These are phyloP conservation scores for Passerculus sandwichensis DNA, from an alignment of 2,797 vertebrate genomes.

Conservation along the genomic window DNA sequence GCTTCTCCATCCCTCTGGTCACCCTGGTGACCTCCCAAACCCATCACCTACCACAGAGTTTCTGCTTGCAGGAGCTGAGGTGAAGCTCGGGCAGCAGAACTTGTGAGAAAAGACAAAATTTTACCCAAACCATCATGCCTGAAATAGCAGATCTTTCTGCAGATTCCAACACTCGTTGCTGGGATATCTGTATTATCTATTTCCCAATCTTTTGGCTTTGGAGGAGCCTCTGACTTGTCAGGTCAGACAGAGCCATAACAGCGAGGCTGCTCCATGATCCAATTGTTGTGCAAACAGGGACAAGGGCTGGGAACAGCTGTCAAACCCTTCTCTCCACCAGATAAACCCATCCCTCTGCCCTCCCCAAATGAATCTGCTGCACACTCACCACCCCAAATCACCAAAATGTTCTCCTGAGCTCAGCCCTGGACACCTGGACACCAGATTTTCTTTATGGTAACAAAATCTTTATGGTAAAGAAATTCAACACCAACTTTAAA, in stretches of 20 bases:
- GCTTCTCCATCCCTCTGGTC: not conserved
- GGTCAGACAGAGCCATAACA: accelerated
- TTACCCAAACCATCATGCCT: accelerated
- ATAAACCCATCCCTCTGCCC: not conserved
- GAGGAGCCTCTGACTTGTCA: not conserved
- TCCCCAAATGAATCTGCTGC: not conserved
- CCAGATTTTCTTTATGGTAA: not conserved
- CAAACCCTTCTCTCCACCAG: not conserved
- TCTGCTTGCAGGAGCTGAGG: not conserved
- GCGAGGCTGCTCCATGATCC: not conserved
- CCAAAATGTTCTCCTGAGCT: not conserved
- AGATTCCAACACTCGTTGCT: not conserved
- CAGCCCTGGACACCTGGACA: not conserved
- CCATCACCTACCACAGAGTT: not conserved
- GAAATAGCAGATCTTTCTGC: not conserved
- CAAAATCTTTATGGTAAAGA: not conserved
- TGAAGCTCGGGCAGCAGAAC: not conserved
- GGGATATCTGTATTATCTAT: not conserved
- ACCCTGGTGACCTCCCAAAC: not conserved
- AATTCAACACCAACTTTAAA: too few relatives aligned
- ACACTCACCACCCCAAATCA: not conserved
- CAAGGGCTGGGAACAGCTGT: not conserved
- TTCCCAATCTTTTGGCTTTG: not conserved
- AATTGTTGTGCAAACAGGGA: not conserved
- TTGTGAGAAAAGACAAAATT: not conserved